phyloP scores from a whole-genome alignment of 2,888 invertebrate species.

The Apodemia mormo region DNA sequence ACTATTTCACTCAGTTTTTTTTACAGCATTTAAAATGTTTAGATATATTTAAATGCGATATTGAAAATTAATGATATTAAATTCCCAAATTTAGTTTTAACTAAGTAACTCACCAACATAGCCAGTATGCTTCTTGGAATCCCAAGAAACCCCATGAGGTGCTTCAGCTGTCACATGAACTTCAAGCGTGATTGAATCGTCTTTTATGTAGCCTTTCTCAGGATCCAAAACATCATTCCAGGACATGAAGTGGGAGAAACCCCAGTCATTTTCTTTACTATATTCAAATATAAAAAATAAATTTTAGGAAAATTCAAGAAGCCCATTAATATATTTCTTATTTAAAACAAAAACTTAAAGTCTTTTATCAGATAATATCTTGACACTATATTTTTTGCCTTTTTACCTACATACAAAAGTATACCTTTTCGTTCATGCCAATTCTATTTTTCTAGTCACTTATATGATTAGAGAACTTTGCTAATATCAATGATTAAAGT shows the following conservation, averaged over 20 bases:
- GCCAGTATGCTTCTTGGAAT: slow-evolving; percentile 98
- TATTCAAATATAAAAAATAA: slow-evolving; percentile 20
- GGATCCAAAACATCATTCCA: slow-evolving; percentile 97
- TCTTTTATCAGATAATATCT: too few species aligned
- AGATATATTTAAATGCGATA: too few species aligned
- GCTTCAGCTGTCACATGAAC: slow-evolving; percentile 94
- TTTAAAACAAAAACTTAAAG: too few species aligned
- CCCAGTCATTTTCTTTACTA: slow-evolving; percentile 92
- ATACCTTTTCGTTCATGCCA: too few species aligned
- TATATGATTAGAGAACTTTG: neutral
- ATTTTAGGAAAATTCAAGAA: neutral
- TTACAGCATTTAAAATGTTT: too few species aligned
- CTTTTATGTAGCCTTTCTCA: slow-evolving; percentile 95
- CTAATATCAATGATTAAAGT: too few species aligned
- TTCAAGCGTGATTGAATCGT: slow-evolving; percentile 95
- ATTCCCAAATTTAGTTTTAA: neutral
- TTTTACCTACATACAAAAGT: too few species aligned
- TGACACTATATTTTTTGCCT: too few species aligned
- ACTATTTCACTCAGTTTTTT: too few species aligned
- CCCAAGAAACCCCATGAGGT: slow-evolving; percentile 98
- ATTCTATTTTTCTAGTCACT: neutral
- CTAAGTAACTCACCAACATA: slow-evolving; percentile 80
- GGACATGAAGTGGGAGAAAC: slow-evolving; percentile 98
- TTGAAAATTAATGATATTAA: too few species aligned
- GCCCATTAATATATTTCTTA: too few species aligned